phyloP scores from a whole-genome alignment of 53 echinoderm and acorn worm species.

The Holothuria scabra region DNA sequence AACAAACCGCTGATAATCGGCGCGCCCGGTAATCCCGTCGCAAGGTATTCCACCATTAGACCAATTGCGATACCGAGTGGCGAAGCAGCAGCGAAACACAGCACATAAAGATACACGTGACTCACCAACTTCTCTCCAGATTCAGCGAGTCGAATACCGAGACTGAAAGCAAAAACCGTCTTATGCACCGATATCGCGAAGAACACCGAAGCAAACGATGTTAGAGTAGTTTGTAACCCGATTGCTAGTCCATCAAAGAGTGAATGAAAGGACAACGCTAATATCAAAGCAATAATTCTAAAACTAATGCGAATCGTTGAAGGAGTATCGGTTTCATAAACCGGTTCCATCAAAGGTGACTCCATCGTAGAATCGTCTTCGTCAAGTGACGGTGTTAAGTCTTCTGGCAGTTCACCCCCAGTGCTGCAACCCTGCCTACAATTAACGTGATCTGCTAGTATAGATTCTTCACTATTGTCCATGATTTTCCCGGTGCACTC shows the following conservation, averaged over 20 bases:
- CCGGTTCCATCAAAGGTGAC: slow-evolving; percentile 37
- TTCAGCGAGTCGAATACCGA: slow-evolving; percentile 64
- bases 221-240: slow-evolving; percentile 42
- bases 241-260: slow-evolving; percentile 68
- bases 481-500: slow-evolving; percentile 16
- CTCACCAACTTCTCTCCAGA: neutral
- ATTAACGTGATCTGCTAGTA: neutral
- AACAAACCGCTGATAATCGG: slow-evolving; percentile 44
- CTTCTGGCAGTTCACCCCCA: too few relatives aligned
- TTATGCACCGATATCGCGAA: slow-evolving; percentile 72
- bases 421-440: neutral
- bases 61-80: slow-evolving; percentile 61
- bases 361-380: neutral
- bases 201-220: slow-evolving; percentile 39
- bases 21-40: slow-evolving; percentile 48
- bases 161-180: slow-evolving; percentile 69
- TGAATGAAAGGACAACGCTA: slow-evolving; percentile 62
- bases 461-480: neutral
- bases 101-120: slow-evolving; percentile 37
- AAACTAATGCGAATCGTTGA: neutral
- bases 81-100: slow-evolving; percentile 61
- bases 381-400: too few relatives aligned
- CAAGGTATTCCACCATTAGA: slow-evolving; percentile 47
- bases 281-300: slow-evolving; percentile 39
- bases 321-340: neutral